Evolutionary conservation across 2,113 vertebrate species (phyloP).

Genomic region (Loxodonta africana): DNA sequence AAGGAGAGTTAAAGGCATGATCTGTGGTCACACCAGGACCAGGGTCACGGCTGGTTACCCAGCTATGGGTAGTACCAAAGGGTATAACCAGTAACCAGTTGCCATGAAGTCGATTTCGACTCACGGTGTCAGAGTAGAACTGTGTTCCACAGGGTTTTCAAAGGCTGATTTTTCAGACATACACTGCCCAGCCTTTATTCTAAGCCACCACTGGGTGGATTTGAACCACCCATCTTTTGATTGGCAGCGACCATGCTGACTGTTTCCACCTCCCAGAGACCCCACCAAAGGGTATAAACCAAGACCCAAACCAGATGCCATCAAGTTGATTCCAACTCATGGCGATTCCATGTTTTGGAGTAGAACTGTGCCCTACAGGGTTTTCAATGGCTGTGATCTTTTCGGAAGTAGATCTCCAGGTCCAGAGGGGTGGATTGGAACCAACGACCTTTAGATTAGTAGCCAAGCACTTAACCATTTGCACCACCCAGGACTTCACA

Average conservation of each 20-base stretch:
- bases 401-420: neutral
- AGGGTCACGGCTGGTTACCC: neutral
- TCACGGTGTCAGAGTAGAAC: neutral
- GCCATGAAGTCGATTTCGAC: neutral
- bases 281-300: neutral
- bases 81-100: neutral
- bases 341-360: neutral
- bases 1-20: neutral
- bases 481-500: neutral
- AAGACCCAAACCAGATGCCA: neutral
- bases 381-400: neutral
- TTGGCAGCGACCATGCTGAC: neutral
- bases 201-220: neutral
- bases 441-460: neutral
- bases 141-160: neutral
- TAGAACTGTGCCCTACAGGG: neutral
- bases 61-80: neutral
- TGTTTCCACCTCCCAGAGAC: neutral
- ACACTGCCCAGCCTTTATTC: neutral
- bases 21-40: neutral
- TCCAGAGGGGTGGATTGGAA: neutral
- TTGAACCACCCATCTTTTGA: neutral
- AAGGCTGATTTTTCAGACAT: neutral
- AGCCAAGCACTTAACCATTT: neutral
- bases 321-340: neutral